Evolutionary conservation across 2,797 vertebrate genomes (phyloP).

Genomic region (Sternotherus odoratus): DNA sequence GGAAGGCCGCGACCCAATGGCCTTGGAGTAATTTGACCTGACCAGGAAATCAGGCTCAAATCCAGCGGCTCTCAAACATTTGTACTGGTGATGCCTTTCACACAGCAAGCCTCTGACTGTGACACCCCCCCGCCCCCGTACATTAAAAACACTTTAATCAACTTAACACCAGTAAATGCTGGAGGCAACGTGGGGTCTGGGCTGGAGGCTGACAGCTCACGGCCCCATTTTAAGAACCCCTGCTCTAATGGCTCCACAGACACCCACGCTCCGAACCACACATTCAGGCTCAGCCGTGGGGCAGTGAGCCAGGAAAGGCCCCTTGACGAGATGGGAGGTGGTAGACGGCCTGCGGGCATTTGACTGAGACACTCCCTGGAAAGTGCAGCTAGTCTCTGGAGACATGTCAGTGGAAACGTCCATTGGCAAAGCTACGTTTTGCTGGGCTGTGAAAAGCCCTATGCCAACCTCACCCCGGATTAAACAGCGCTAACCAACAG

Average conservation of each 20-base stretch:
- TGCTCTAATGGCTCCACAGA: neutral
- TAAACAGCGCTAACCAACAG: neutral
- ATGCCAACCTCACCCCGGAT: neutral
- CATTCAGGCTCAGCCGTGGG: neutral
- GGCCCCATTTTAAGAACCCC: no score
- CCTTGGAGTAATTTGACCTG: neutral
- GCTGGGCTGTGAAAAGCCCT: neutral
- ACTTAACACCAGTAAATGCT: no score
- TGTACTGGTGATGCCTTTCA: no score
- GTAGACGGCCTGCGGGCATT: neutral
- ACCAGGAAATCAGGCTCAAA: neutral
- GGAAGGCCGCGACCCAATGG: neutral
- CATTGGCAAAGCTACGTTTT: neutral
- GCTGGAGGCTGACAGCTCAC: no score
- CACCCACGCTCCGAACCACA: neutral
- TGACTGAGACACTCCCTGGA: neutral
- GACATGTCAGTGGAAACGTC: neutral
- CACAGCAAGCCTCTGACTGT: no score
- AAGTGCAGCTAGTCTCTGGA: neutral
- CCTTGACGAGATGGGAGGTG: neutral
- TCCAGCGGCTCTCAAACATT: no score
- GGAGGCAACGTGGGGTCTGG: no score
- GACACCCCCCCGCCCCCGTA: no score
- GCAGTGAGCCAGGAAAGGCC: neutral
- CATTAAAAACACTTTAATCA: no score